Evolutionary conservation across 2,888 invertebrate genomes (phyloP).

Genomic region (Metalampra italica): DNA sequence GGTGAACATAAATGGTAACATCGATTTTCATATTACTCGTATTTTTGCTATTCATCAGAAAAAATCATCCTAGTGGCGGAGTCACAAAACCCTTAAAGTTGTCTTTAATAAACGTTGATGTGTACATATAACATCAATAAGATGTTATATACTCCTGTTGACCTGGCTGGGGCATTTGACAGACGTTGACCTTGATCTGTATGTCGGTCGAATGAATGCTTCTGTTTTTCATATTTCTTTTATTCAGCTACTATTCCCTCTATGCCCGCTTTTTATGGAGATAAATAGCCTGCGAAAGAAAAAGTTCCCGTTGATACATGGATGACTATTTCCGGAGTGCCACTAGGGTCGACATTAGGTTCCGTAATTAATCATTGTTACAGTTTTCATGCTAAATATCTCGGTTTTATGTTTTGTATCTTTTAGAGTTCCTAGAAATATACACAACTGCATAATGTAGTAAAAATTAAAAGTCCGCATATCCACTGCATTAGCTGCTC

Average conservation of each 20-base stretch:
- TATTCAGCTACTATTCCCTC: slow-evolving; percentile 15
- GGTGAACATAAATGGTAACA: no score
- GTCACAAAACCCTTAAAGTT: no score
- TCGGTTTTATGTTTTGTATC: neutral
- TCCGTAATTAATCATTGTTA: neutral
- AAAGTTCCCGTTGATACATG: slow-evolving; percentile 19
- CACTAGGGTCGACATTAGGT: slow-evolving; percentile 27
- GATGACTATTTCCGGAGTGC: slow-evolving; percentile 22
- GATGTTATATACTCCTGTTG: slow-evolving; percentile 1
- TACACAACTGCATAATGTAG: no score
- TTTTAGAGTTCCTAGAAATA: neutral
- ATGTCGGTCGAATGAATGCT: slow-evolving; percentile 20
- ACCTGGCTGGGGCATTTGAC: slow-evolving; percentile 2
- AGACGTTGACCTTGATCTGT: slow-evolving; percentile 25
- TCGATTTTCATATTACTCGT: no score
- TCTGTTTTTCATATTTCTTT: slow-evolving; percentile 24
- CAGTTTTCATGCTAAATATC: neutral
- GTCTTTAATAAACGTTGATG: neutral
- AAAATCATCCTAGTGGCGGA: no score
- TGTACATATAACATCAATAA: neutral
- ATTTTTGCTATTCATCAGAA: no score
- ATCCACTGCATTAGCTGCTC: no score
- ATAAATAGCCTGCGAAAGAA: slow-evolving; percentile 29
- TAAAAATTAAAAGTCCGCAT: no score
- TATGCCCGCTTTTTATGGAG: slow-evolving; percentile 27